Evolutionary conservation across 2,888 invertebrate genomes (phyloP), one percentile per base, ranked within the genome.

Genomic region (Ophion slaviceki): DNA sequence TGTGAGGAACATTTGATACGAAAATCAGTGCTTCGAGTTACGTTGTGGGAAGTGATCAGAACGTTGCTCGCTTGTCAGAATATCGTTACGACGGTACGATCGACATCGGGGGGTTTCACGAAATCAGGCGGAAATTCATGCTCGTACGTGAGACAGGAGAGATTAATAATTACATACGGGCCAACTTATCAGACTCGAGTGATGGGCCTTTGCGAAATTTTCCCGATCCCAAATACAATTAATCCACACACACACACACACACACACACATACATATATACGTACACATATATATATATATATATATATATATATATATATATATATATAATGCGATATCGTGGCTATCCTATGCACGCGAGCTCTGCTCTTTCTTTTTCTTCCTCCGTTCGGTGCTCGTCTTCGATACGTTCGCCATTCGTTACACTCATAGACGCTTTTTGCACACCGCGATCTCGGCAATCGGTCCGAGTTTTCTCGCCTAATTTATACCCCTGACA

Each of bases 91-190:
- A 53, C 17, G 5, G 53, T 17, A 2, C 14, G 53, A 14, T 53
- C 14, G 53, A 14, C 11, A n/a, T 57, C n/a, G 61, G 24, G 24
- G 7, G 11, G 14, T 64, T 64, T 64, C 64, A 32, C 32, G 24
- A 64, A 64, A 64, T 32, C 14, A 32, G 7, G 2, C 32, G 10
- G 61, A 61, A 61, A 53, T 53, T 53, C 40, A 40, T 40, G 40
- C 40, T 17, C 53, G 2, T 53, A 17, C 53, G 5, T 17, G 14
- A 14, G 53, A 17, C 53, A 17, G 17, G 76, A 82, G 83, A 85
- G 82, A 86, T 87, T 85, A 82, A 85, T 88, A 88, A 87, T 87
- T 85, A 87, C 82, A 53, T 53, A 53, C 53, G 14, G 80, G 84
- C 80, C 83, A 85, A 82, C 80, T 82, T 85, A 80, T 17, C 17